Percentiles rank a stretch among this genome's conserved stretches.
phyloP scores from a whole-genome alignment of 2,113 vertebrate genomes.

The Marmota monax region DNA sequence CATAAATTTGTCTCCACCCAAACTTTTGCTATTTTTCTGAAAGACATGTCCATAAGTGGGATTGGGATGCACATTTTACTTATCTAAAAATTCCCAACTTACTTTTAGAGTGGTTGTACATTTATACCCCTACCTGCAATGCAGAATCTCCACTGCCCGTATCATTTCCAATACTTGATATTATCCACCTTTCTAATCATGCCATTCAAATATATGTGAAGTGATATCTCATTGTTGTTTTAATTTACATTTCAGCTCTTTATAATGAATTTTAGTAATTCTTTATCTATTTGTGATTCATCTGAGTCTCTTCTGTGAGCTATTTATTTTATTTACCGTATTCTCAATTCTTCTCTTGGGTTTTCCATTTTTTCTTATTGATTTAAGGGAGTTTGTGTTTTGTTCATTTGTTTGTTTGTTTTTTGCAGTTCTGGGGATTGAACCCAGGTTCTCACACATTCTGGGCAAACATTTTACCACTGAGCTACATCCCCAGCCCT shows the following conservation, averaged over 20 bases:
- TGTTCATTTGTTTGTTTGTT: no score
- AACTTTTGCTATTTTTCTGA: conserved; percentile 11
- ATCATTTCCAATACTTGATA: not conserved
- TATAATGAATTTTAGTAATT: not conserved
- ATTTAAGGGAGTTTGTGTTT: not conserved
- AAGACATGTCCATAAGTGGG: not conserved
- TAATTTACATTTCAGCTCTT: conserved; percentile 45
- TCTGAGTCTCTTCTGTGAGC: not conserved
- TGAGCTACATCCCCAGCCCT: no score
- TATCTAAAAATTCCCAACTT: not conserved
- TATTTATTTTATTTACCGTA: not conserved
- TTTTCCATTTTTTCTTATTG: conserved; percentile 9
- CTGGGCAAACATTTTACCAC: no score
- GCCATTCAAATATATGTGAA: not conserved
- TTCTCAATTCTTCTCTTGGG: not conserved
- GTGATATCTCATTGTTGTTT: not conserved
- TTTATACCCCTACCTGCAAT: not conserved
- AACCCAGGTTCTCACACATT: no score
- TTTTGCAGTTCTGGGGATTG: no score
- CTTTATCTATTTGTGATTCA: not conserved
- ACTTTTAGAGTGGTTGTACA: not conserved
- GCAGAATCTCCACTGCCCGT: not conserved
- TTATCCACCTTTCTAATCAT: conserved; percentile 22
- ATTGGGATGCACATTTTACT: not conserved
- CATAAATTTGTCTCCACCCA: not conserved